These are phyloP conservation scores for Metridium senile DNA, from an alignment of 92 coral and sea anemone genomes.

Conservation along the genomic window DNA sequence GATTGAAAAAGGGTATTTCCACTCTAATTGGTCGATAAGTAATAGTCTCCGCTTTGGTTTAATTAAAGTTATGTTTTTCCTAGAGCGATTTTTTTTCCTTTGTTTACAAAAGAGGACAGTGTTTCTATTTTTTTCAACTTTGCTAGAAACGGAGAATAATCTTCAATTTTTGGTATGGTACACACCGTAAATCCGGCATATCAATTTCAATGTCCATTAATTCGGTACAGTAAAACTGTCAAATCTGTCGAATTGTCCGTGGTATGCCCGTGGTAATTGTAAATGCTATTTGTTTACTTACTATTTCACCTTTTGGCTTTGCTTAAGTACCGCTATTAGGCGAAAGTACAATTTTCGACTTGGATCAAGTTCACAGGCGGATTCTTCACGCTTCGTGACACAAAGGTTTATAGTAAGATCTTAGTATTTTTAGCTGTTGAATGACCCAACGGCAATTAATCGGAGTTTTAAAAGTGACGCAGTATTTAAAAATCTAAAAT, in stretches of 20 bases:
- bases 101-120: slow-evolving; percentile 1
- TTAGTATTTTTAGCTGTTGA: no score
- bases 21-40: slow-evolving; percentile 27
- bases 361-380: no score
- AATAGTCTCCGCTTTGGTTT: slow-evolving; percentile 27
- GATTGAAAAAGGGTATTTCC: not conserved
- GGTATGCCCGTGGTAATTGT: not conserved
- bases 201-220: slow-evolving; percentile 13
- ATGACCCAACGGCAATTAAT: no score
- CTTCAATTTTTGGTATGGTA: not conserved
- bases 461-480: no score
- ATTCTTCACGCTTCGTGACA: no score
- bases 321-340: not conserved
- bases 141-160: not conserved
- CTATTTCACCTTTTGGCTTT: not conserved
- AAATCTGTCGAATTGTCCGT: slow-evolving; percentile 14
- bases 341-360: not conserved
- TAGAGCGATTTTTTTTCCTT: slow-evolving; percentile 7
- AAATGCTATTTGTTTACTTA: not conserved
- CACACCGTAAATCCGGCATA: not conserved
- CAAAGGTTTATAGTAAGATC: no score
- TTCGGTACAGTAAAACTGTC: slow-evolving; percentile 17
- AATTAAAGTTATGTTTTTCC: slow-evolving; percentile 25
- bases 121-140: slow-evolving; percentile 14
- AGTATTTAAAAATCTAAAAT: no score